Conservation (phyloP, 1,140 invertebrate genomes). For the Listronotus oregonensis region DNA sequence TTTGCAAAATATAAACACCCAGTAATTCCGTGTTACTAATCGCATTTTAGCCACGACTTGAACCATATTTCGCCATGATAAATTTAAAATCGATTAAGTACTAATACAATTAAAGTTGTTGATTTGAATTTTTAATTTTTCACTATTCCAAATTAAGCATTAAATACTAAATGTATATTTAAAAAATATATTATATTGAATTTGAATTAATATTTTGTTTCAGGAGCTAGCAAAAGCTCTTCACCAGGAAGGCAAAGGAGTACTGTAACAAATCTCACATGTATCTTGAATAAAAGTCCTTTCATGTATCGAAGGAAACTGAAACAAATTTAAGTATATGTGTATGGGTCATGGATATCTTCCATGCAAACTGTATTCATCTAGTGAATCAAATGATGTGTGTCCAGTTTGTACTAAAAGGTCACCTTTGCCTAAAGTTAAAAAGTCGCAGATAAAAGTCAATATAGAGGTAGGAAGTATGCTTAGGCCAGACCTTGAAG, state of each 20-base stretch:
- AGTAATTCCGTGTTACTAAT: too few relatives aligned
- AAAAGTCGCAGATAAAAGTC: conserved; percentile 28
- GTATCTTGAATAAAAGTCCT: conserved; percentile 47
- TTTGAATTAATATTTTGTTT: conserved; percentile 4
- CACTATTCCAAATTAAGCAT: too few relatives aligned
- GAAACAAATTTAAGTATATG: conserved; percentile 38
- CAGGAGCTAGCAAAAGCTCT: conserved; percentile 51
- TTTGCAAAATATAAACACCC: too few relatives aligned
- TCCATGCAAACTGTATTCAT: conserved; percentile 47
- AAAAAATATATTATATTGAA: too few relatives aligned
- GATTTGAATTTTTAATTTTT: too few relatives aligned
- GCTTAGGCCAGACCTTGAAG: conserved; percentile 52
- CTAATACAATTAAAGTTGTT: too few relatives aligned
- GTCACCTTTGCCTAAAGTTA: conserved; percentile 34
- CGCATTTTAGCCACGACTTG: too few relatives aligned
- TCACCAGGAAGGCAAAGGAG: conserved; percentile 41
- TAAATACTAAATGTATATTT: too few relatives aligned
- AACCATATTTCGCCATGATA: too few relatives aligned
- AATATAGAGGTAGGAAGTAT: conserved; percentile 22
- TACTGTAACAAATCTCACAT: conserved; percentile 43
- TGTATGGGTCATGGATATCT: conserved; percentile 52
- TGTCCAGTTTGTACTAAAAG: conserved; percentile 49
- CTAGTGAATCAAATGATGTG: conserved; percentile 36
- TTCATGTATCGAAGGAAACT: conserved; percentile 34
- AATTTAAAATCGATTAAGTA: too few relatives aligned